These are phyloP conservation scores for Torymus aiolomorphi DNA, from an alignment of 2,888 invertebrate genomes.

Conservation along the genomic window DNA sequence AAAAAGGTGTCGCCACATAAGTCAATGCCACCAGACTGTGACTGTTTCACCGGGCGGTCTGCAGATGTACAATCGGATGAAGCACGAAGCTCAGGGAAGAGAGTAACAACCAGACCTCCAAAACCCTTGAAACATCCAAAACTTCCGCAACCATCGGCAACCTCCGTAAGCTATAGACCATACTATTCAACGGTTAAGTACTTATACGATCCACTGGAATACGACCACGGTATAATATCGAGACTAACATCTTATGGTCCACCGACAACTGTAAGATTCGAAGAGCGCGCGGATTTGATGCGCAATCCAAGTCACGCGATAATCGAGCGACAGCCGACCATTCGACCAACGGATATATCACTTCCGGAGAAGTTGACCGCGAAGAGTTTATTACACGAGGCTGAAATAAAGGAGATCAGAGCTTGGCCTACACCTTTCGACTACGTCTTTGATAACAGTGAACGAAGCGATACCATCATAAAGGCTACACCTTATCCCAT, in stretches of 20 bases:
- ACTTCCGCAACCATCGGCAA: neutral
- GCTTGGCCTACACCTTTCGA: constrained; percentile 70
- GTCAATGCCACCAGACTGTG: constrained; percentile 19
- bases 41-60: constrained; percentile 17
- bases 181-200: constrained; percentile 66
- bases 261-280: constrained; percentile 30
- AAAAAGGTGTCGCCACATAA: neutral
- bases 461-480: constrained; percentile 58
- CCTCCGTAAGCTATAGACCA: constrained; percentile 56
- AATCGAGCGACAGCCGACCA: neutral
- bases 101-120: neutral
- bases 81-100: neutral
- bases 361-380: constrained; percentile 56
- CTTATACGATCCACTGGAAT: constrained; percentile 61
- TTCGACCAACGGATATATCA: neutral
- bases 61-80: constrained; percentile 13
- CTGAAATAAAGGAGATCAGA: constrained; percentile 60
- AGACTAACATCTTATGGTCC: constrained; percentile 49
- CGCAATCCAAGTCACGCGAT: constrained; percentile 14
- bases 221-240: constrained; percentile 56
- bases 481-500: neutral
- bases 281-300: neutral
- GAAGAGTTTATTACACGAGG: constrained; percentile 56
- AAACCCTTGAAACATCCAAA: neutral
- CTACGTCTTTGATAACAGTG: constrained; percentile 65